These are phyloP conservation scores for Venturia canescens DNA, from an alignment of 1,140 invertebrate species.

Conservation along the genomic window DNA sequence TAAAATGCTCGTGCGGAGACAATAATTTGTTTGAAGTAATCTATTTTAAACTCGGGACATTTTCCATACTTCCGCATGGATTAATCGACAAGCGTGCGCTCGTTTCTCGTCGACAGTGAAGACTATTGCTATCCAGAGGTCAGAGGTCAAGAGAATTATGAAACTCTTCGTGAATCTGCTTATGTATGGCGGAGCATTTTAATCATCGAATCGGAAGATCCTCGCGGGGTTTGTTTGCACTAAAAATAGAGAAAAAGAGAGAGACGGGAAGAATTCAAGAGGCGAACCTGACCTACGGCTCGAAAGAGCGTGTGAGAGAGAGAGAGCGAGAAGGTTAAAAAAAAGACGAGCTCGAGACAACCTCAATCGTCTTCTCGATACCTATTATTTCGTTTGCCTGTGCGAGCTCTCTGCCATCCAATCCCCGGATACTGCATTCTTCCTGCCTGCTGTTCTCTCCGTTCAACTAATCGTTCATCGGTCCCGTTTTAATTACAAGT, in stretches of 20 bases:
- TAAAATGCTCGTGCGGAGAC: no score
- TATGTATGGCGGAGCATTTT: not conserved
- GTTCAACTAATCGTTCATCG: not conserved
- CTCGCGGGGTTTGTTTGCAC: not conserved
- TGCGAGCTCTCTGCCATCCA: not conserved
- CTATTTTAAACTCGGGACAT: no score
- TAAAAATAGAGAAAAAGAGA: not conserved
- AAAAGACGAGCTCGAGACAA: not conserved
- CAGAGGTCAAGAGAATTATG: not conserved
- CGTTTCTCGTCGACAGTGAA: not conserved
- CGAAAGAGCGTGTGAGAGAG: not conserved
- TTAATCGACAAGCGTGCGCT: not conserved
- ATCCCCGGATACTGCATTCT: not conserved
- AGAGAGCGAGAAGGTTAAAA: not conserved
- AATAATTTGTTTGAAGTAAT: no score
- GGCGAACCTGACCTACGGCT: not conserved
- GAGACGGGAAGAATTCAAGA: not conserved
- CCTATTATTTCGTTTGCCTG: not conserved
- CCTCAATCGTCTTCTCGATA: slow-evolving; percentile 10
- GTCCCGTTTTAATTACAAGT: not conserved
- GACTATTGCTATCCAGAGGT: not conserved
- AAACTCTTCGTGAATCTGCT: not conserved
- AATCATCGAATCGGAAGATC: not conserved
- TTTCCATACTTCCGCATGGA: no score
- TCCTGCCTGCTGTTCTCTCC: not conserved